These are phyloP conservation scores for Radopholus similis DNA, from an alignment of 1,140 invertebrate species.

Conservation along the genomic window DNA sequence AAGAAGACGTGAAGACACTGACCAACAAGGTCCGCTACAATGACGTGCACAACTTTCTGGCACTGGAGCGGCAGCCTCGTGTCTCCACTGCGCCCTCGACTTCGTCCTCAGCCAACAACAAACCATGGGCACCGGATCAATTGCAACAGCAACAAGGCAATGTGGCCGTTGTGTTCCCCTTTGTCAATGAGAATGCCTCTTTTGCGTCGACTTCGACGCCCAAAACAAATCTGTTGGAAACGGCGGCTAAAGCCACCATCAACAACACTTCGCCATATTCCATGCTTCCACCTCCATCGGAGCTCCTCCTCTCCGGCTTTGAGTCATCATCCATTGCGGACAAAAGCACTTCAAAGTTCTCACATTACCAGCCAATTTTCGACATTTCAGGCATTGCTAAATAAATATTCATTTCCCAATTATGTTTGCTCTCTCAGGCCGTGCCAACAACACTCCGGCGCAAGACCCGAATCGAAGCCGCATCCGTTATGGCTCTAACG, in stretches of 20 bases:
- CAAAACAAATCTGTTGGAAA: too few species aligned
- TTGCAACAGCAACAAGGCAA: conserved; percentile 1
- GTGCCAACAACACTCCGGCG: background rate
- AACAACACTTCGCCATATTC: conserved; percentile 15
- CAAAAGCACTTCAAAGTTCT: background rate
- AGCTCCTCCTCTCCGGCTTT: conserved; percentile 28
- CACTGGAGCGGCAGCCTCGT: too few species aligned
- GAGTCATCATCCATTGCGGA: background rate
- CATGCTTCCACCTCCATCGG: conserved; percentile 32
- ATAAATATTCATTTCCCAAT: background rate
- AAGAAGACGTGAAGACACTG: conserved; percentile 21
- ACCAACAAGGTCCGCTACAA: conserved; percentile 7
- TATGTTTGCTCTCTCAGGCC: background rate
- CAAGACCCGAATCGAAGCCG: background rate
- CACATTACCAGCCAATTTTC: background rate
- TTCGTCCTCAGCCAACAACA: too few species aligned
- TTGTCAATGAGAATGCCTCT: too few species aligned
- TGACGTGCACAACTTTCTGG: conserved; percentile 8
- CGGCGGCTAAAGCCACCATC: too few species aligned
- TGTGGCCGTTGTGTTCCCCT: conserved; percentile 17
- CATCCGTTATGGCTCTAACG: conserved; percentile 29
- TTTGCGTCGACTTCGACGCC: background rate
- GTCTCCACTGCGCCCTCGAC: too few species aligned
- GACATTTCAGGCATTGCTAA: background rate
- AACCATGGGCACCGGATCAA: background rate